Evolutionary conservation across 64 coral and sea anemone species (phyloP), one percentile per base, ranked within the genome.

Genomic region (Montipora cactus): DNA sequence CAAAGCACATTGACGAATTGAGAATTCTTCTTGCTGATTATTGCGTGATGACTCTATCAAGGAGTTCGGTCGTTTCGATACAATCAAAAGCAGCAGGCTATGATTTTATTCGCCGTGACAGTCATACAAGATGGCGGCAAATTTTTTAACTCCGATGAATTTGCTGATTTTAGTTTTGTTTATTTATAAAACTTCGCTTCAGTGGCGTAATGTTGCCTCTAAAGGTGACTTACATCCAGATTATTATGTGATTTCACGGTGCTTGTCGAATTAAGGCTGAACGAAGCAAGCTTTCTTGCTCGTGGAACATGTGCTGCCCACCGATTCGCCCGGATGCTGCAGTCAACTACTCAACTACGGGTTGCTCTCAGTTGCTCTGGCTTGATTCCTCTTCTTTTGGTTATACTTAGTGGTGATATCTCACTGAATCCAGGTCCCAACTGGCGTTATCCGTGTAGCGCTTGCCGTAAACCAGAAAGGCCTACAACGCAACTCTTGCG

Each of bases 91-190:
- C 23, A 25, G 0, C 23, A 25, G 23, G 23, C 23, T 25, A 25
- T 25, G 23, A 25, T 25, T 25, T 25, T 25, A 25, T 25, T 25
- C 23, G 23, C 23, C 23, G 23, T 25, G 23, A 25, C 55, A 12
- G 83, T 62, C 83, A 46, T n/a, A 22, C 55, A 90, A 90, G 75
- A 80, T 80, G 88, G 75, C 77, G 50, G 74, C 89, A 4, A 55
- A 79, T 80, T 53, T 91, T 28, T 48, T 25, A 48, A 53, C 76
- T 90, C 16, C 76, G 46, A 64, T 76, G 79, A 80, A 67, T 69
- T 81, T 91, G 87, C 55, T 91, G n/a, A 19, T 91, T 91, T 91
- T 81, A 25, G 89, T 77, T 59, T 22, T 91, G 7, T 91, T 71
- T 91, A 57, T 91, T 12, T 91, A 81, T 81, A 80, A 51, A 37